Evolutionary conservation across 2,113 vertebrate species (phyloP).

Genomic region (Entelurus aequoreus): DNA sequence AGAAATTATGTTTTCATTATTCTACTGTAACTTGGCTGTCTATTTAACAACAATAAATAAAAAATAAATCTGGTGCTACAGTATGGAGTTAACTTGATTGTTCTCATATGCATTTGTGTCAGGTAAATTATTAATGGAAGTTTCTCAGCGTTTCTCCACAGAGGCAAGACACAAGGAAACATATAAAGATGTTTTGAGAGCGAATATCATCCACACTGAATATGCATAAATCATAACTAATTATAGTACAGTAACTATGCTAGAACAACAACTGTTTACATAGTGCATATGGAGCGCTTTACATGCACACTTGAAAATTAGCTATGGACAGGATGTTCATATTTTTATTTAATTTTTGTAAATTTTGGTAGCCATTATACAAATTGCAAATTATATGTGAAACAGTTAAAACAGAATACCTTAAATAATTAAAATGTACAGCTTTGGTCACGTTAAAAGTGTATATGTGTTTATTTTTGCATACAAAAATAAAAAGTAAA

Average conservation of each 20-base stretch:
- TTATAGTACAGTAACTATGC: not conserved
- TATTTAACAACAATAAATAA: no score
- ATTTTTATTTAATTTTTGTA: no score
- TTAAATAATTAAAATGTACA: no score
- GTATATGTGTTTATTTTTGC: no score
- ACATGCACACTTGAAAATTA: no score
- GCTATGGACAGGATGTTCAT: no score
- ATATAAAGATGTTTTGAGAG: conserved; percentile 35
- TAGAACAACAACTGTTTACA: not conserved
- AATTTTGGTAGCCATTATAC: no score
- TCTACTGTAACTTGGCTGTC: not conserved
- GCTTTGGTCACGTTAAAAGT: no score
- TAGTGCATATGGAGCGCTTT: no score
- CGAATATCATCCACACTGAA: conserved; percentile 28
- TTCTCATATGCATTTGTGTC: not conserved
- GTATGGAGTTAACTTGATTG: not conserved
- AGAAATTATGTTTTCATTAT: not conserved
- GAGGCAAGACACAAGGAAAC: conserved; percentile 38
- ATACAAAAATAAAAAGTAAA: no score
- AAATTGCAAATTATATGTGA: no score
- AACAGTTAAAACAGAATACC: no score
- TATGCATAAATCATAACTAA: not conserved
- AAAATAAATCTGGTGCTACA: not conserved
- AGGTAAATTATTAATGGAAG: not conserved
- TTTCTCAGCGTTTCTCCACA: conserved; percentile 44